phyloP scores from a whole-genome alignment of 2,888 invertebrate species.

The Neoscelio sp. region DNA sequence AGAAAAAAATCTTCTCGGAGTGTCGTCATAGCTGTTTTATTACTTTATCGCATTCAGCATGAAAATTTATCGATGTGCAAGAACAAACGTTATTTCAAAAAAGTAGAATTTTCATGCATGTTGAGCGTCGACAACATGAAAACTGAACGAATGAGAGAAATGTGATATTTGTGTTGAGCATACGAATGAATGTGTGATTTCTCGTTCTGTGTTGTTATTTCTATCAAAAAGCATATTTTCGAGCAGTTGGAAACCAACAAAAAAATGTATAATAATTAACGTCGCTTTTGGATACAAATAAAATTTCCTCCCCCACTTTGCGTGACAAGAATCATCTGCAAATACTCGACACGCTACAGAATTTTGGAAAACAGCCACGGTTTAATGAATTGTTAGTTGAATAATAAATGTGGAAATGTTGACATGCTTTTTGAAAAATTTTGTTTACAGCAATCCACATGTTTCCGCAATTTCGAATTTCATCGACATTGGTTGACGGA shows the following conservation, averaged over 20 bases:
- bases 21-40: constrained; percentile 37
- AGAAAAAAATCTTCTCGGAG: constrained; percentile 27
- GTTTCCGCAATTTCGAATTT: constrained; percentile 50
- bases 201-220: constrained; percentile 26
- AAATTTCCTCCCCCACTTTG: no score
- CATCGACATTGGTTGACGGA: constrained; percentile 6
- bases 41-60: constrained; percentile 43
- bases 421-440: constrained; percentile 30
- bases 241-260: no score
- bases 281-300: constrained; percentile 24
- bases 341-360: constrained; percentile 20
- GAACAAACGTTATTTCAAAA: constrained; percentile 46
- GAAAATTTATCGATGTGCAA: constrained; percentile 56
- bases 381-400: constrained; percentile 8
- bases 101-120: constrained; percentile 54
- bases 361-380: constrained; percentile 42
- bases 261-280: no score
- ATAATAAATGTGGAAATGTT: background rate
- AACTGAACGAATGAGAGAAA: constrained; percentile 58
- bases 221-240: constrained; percentile 23
- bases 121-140: constrained; percentile 49
- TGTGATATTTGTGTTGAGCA: constrained; percentile 61
- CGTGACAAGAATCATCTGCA: background rate
- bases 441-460: constrained; percentile 63
- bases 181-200: constrained; percentile 59